Base-by-base conservation (phyloP, 2,797 vertebrate genomes). In the Alca torda region DNA sequence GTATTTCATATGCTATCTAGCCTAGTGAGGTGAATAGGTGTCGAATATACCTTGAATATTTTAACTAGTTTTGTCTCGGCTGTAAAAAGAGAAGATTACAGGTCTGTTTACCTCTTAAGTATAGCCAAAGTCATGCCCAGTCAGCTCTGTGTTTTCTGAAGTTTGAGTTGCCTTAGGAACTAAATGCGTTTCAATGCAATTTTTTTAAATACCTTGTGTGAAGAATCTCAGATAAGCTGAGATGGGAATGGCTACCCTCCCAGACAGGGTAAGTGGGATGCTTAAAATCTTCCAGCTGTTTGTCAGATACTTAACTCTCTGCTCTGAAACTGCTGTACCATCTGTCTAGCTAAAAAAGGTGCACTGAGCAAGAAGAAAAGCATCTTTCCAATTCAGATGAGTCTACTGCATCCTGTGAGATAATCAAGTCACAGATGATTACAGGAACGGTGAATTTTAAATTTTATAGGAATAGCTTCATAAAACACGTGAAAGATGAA, bases 201-300 rank as follows among this genome's bases (percentile, higher is more conserved):
- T 69, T 63, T 63, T 91, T 63, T 0, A 68, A 95, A 83, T 91
- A 59, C 41, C 21, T 90, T 77, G 16, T 77, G 72, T 83, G 82
- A 93, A 78, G 64, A 87, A 92, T 87, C 78, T 89, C 48, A 60
- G 64, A 63, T 67, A 74, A 93, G 19, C 57, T 33, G 65, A 35
- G 69, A 59, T 61, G n/a, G 80, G 64, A 87, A 95, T 56, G 75
- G 63, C 80, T 91, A 6, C 64, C 93, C 90, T 94, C 78, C 68
- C 82, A 94, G 84, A 61, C 56, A 60, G 56, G 61, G 60, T 63
- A 94, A 90, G 90, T 95, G 89, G 78, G 78, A 80, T 83, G 78
- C 84, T 89, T 92, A 76, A 85, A 93, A 78, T 89, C 84, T 93
- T 96, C 91, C 96, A 97, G 96, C 93, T 96, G 96, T 96, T 97